phyloP scores from a whole-genome alignment of 2,797 vertebrate genomes.

The Micrastur ruficollis region DNA sequence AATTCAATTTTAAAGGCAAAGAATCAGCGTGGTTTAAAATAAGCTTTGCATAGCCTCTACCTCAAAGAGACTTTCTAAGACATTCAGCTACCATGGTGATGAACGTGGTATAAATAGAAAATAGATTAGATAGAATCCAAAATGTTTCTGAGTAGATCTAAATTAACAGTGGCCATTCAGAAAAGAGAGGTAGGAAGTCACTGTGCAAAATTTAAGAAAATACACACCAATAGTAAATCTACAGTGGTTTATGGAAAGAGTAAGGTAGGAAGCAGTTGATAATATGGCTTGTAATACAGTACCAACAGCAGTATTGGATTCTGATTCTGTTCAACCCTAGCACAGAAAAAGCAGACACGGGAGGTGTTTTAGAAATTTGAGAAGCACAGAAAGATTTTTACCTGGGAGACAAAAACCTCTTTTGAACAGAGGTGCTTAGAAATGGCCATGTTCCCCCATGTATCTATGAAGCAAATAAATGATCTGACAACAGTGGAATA shows the following conservation, averaged over 20 bases:
- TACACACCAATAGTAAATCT: conserved; percentile 20
- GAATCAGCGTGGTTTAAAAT: conserved; percentile 46
- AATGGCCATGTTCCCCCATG: not conserved
- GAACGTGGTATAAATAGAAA: conserved; percentile 61
- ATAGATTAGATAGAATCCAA: conserved; percentile 44
- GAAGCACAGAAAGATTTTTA: not conserved
- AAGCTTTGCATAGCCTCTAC: conserved; percentile 37
- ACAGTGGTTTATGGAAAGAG: not conserved
- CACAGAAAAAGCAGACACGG: not conserved
- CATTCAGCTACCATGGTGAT: conserved; percentile 69
- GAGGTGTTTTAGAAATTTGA: not conserved
- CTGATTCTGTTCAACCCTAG: not conserved
- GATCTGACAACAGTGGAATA: not conserved
- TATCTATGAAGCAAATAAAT: not conserved
- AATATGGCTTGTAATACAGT: not conserved
- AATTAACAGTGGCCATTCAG: conserved; percentile 30
- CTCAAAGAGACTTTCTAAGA: conserved; percentile 48
- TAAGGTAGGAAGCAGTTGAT: not conserved
- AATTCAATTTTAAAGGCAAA: conserved; percentile 48
- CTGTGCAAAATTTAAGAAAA: conserved; percentile 36
- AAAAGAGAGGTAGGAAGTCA: conserved; percentile 15
- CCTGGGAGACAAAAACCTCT: not conserved
- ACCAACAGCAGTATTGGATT: not conserved
- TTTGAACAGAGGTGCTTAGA: not conserved
- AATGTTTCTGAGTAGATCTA: conserved; percentile 35